These are phyloP conservation scores for Lapara coniferarum DNA, from an alignment of 2,888 invertebrate species.

Conservation along the genomic window DNA sequence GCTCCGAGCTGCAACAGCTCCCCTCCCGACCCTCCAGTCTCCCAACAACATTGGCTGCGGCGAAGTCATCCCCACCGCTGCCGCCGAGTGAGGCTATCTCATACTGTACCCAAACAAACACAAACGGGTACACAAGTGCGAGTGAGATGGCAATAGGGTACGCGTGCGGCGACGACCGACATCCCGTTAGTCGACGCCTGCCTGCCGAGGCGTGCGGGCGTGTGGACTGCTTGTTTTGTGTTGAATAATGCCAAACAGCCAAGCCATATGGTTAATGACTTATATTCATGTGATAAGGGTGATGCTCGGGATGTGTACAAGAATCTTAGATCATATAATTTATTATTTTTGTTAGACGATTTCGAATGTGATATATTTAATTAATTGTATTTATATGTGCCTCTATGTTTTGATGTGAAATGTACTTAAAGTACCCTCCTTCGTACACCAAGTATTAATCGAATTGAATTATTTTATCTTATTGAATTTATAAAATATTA, in stretches of 20 bases:
- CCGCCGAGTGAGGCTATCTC: constrained; percentile 58
- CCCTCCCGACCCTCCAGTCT: constrained; percentile 49
- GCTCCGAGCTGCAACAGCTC: constrained; percentile 57
- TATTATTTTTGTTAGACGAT: constrained; percentile 12
- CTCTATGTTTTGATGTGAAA: constrained; percentile 14
- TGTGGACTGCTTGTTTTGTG: constrained; percentile 36
- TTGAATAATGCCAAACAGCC: constrained; percentile 27
- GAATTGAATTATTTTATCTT: background rate
- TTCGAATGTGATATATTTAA: constrained; percentile 23
- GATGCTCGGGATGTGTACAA: constrained; percentile 12
- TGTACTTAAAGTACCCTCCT: constrained; percentile 21
- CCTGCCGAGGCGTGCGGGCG: constrained; percentile 43
- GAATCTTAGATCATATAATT: constrained; percentile 5
- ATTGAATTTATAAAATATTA: background rate
- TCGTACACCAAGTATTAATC: background rate
- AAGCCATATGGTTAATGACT: constrained; percentile 24
- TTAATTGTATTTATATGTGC: constrained; percentile 19
- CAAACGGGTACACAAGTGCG: constrained; percentile 39
- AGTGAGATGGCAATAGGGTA: constrained; percentile 52
- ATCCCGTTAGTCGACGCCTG: constrained; percentile 40
- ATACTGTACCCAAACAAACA: constrained; percentile 60
- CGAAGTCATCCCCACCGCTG: constrained; percentile 56
- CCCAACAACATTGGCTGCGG: constrained; percentile 61
- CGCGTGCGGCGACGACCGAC: constrained; percentile 53
- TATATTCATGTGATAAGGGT: constrained; percentile 20